phyloP scores from a whole-genome alignment of 2,113 vertebrate genomes.

The Ceyx cyanopectus region DNA sequence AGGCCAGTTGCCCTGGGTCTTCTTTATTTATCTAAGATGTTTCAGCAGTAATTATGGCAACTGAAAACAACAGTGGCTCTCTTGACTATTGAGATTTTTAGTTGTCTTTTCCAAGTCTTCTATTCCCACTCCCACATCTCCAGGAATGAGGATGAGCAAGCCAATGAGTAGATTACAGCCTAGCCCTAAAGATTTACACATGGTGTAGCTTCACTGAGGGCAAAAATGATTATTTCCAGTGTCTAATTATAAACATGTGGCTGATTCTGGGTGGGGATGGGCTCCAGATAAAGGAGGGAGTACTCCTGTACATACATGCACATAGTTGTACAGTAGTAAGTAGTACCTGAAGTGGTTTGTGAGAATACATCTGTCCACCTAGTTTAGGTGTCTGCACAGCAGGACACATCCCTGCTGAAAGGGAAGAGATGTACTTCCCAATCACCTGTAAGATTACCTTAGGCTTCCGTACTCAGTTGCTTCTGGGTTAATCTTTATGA shows the following conservation, averaged over 20 bases:
- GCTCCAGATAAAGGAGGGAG: background rate
- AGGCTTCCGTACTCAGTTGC: background rate
- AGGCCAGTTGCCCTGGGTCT: background rate
- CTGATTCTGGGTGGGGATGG: background rate
- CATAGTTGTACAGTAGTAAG: background rate
- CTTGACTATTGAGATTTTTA: background rate
- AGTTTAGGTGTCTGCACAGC: background rate
- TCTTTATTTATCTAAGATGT: background rate
- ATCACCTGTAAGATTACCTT: background rate
- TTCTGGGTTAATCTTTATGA: background rate
- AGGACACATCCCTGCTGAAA: background rate
- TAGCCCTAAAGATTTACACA: background rate
- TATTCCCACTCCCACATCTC: slow-evolving; percentile 6
- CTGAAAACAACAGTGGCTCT: background rate
- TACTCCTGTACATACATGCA: background rate
- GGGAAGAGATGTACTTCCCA: background rate
- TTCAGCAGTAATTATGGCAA: background rate
- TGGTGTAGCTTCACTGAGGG: background rate
- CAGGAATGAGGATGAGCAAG: background rate
- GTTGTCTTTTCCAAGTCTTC: background rate
- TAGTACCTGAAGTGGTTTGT: background rate
- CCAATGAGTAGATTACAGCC: background rate
- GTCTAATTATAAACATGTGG: background rate
- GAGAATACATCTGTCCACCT: no score
- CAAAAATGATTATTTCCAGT: background rate